Percentiles rank a stretch among this genome's conserved stretches.
These are phyloP conservation scores for Micropoecilia bifurca DNA, from an alignment of 2,797 vertebrate species.

Conservation along the genomic window DNA sequence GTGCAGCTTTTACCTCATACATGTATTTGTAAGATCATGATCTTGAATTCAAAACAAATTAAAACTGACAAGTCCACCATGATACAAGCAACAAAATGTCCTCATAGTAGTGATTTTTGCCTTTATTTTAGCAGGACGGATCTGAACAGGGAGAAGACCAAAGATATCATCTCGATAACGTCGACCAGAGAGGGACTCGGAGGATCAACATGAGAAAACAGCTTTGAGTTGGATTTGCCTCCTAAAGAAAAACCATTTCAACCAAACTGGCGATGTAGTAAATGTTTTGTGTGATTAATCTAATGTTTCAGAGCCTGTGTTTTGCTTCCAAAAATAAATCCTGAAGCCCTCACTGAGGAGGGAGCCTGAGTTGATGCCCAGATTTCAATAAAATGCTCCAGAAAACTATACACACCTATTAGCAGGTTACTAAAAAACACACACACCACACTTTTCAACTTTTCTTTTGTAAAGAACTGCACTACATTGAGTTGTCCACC, in stretches of 20 bases:
- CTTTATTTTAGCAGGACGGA: constrained; percentile 2
- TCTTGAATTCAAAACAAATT: background rate
- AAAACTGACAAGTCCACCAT: background rate
- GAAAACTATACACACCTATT: too few relatives aligned
- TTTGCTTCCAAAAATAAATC: background rate
- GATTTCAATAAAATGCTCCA: background rate
- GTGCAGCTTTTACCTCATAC: background rate
- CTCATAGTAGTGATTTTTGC: background rate
- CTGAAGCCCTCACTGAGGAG: background rate
- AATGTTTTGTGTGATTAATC: constrained; percentile 21
- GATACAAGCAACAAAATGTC: background rate
- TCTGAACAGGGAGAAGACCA: constrained; percentile 18
- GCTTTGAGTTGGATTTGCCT: constrained; percentile 1
- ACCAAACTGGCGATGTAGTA: constrained; percentile 12
- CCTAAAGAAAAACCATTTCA: background rate
- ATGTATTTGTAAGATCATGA: background rate
- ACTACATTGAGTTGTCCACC: background rate
- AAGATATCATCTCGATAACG: constrained; percentile 10
- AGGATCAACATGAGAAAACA: constrained; percentile 16
- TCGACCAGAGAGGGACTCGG: constrained; percentile 15
- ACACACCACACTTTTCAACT: background rate
- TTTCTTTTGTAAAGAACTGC: background rate
- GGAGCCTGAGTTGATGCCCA: background rate
- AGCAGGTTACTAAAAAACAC: background rate
- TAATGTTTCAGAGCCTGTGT: background rate